Conservation (phyloP, 1,140 invertebrate genomes). For the Drosophila watanabei region DNA sequence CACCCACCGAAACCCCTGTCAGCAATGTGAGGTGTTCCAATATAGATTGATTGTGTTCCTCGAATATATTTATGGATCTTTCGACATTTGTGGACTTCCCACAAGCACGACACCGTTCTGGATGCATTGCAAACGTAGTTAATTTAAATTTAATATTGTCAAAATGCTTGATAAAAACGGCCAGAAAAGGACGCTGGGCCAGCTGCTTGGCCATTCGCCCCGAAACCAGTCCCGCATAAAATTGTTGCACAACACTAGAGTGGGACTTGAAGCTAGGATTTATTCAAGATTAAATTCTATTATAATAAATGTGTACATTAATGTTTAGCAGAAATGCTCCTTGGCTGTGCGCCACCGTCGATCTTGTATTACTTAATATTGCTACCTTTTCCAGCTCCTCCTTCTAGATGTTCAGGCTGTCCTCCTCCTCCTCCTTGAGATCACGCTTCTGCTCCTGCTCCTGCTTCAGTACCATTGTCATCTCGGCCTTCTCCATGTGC, state of each 20-base stretch:
- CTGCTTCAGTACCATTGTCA: slow-evolving; percentile 86
- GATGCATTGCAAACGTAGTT: slow-evolving; percentile 30
- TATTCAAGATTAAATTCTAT: slow-evolving; percentile 43
- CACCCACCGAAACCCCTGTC: slow-evolving; percentile 51
- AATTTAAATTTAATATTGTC: background rate
- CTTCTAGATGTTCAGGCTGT: slow-evolving; percentile 63
- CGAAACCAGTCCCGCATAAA: background rate
- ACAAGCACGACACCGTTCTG: slow-evolving; percentile 52
- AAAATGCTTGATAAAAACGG: slow-evolving; percentile 5
- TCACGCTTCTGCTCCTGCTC: slow-evolving; percentile 78
- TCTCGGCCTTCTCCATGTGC: slow-evolving; percentile 84
- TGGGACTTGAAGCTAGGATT: slow-evolving; percentile 29
- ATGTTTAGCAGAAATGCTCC: slow-evolving; percentile 22
- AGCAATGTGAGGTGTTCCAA: slow-evolving; percentile 50
- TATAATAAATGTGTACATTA: slow-evolving; percentile 12
- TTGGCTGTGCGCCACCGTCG: slow-evolving; percentile 33
- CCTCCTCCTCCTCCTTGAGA: slow-evolving; percentile 71
- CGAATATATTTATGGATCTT: slow-evolving; percentile 48
- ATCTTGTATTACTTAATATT: slow-evolving; percentile 17
- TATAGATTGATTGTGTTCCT: slow-evolving; percentile 26
- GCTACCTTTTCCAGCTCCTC: background rate
- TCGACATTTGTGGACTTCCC: slow-evolving; percentile 18
- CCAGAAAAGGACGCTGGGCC: background rate
- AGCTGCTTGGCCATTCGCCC: slow-evolving; percentile 19
- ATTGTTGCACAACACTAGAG: slow-evolving; percentile 2